Evolutionary conservation across 2,888 invertebrate species (phyloP), one percentile per base, ranked within the genome.

Genomic region (Octonoba sinensis): DNA sequence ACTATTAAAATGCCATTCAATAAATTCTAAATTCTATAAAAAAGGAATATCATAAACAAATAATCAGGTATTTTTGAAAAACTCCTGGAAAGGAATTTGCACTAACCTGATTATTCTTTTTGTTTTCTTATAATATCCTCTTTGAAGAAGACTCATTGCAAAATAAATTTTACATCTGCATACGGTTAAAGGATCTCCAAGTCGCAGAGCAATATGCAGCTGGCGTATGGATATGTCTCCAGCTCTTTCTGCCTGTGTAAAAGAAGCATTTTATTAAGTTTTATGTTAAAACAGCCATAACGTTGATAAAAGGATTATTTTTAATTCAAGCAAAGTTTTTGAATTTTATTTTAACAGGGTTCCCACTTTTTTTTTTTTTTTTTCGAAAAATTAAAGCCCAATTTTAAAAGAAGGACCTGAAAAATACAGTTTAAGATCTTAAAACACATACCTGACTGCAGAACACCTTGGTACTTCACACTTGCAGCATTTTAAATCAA

Each of bases 171-270:
- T 92, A 88, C 98, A 97, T 76, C 96, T 91, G 0, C 94, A 92
- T 54, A 93, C 92, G 66, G 95, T 89, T 49, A 92, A 91, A 0
- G 95, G 94, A 89, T 98, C 96, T 0, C 94, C 95, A 56, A 96
- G 90, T 86, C 93, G 91, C 83, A 93, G 87, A 0, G 97, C 96
- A 36, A 98, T 90, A 87, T 91, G 91, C 84, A 97, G 91, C 88
- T 99, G 98, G 83, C 93, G 91, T 20, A 93, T 70, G 15, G 97
- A 96, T 88, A 97, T 96, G 87, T 92, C 92, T 0, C 95, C 96
- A 46, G 98, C 98, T 86, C 93, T 93, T 87, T 93, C 91, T 16
- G 97, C 97, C 95, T 95, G 88, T 95, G 88, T 20, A 88, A 89
- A 85, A 84, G 83, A 85, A 83, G 47, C 27, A 67, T 36, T 36